Conservation (phyloP, 2,113 vertebrate species). For the Caloenas nicobarica region DNA sequence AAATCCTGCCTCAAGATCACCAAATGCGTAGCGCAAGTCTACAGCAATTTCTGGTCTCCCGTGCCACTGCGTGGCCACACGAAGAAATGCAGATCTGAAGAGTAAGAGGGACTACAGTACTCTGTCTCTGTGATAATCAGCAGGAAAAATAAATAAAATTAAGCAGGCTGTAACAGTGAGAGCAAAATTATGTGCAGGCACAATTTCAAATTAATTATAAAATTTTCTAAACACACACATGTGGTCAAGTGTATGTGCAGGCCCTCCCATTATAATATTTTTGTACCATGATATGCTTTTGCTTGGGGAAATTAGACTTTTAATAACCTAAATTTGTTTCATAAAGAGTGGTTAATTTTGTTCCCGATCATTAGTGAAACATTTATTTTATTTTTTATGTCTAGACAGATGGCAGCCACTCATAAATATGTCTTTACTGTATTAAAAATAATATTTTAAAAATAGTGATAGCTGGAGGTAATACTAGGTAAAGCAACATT, state of each 20-base stretch:
- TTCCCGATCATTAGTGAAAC: not conserved
- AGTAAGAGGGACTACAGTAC: no score
- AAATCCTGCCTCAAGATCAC: rapidly evolving
- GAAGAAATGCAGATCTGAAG: not conserved
- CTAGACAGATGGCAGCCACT: not conserved
- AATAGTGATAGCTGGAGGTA: not conserved
- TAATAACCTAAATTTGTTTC: not conserved
- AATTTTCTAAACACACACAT: not conserved
- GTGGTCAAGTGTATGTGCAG: not conserved
- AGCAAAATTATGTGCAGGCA: not conserved
- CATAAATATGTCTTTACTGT: not conserved
- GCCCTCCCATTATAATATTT: not conserved
- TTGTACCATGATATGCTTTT: not conserved
- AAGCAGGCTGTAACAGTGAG: not conserved
- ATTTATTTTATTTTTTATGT: not conserved
- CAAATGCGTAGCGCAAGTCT: rapidly evolving
- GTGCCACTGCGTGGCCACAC: not conserved
- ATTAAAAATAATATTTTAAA: not conserved
- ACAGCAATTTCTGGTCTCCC: not conserved
- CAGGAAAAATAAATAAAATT: not conserved
- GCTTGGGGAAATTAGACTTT: not conserved
- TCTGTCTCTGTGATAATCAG: not conserved
- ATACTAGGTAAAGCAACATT: not conserved
- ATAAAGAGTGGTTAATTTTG: not conserved
- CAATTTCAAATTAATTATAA: not conserved